These are phyloP conservation scores for Liparis tanakae DNA, from an alignment of 2,797 vertebrate genomes.

Conservation along the genomic window DNA sequence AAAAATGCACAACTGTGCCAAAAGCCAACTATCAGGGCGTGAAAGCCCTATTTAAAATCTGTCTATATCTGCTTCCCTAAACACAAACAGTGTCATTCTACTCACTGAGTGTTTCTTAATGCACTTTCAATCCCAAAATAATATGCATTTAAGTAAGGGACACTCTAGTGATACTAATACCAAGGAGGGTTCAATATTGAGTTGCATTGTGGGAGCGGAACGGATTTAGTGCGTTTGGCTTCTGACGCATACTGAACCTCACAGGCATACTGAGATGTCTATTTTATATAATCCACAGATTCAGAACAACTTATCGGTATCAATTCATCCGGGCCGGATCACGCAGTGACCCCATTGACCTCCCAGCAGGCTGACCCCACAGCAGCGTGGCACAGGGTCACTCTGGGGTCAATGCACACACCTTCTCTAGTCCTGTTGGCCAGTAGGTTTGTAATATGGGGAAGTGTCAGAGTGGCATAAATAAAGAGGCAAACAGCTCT, in stretches of 20 bases:
- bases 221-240: neutral
- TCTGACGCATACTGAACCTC: neutral
- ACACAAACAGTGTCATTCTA: slow-evolving; percentile 11
- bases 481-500: too few relatives aligned
- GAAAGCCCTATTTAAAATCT: slow-evolving; percentile 38
- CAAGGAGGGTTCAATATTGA: neutral
- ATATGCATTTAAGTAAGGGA: neutral
- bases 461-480: too few relatives aligned
- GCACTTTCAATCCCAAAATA: neutral
- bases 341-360: neutral
- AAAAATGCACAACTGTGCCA: slow-evolving; percentile 10
- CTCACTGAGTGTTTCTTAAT: neutral
- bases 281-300: neutral
- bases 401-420: too few relatives aligned
- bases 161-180: neutral
- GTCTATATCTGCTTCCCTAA: slow-evolving; percentile 19
- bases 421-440: too few relatives aligned
- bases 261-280: too few relatives aligned
- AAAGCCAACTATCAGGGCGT: slow-evolving; percentile 33
- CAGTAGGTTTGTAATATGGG: too few relatives aligned
- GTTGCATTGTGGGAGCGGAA: neutral
- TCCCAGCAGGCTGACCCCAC: too few relatives aligned
- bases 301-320: neutral
- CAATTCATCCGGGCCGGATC: neutral
- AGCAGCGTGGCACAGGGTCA: too few relatives aligned